Evolutionary conservation across 2,888 invertebrate species (phyloP).

Genomic region (Acleris emargana): DNA sequence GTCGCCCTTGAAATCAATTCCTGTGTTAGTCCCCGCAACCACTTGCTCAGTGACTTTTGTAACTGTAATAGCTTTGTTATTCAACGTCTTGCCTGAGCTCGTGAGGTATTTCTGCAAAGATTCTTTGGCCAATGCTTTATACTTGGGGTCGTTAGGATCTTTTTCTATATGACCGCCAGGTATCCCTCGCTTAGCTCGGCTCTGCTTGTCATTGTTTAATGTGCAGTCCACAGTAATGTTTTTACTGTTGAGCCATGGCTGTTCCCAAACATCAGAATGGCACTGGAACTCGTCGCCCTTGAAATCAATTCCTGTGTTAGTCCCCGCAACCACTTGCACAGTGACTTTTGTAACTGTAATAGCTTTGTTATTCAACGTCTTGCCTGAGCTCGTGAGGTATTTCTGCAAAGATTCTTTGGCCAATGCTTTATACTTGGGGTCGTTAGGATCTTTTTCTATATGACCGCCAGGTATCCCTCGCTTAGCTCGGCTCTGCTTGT

Average conservation of each 20-base stretch:
- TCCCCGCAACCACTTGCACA: conserved; percentile 48
- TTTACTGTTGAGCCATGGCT: conserved; percentile 39
- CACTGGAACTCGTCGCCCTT: conserved; percentile 14
- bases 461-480: conserved; percentile 18
- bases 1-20: conserved; percentile 45
- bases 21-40: conserved; percentile 68
- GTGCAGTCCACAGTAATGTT: conserved; percentile 4
- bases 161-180: conserved; percentile 35
- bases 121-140: conserved; percentile 15
- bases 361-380: conserved; percentile 31
- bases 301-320: conserved; percentile 44
- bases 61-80: conserved; percentile 50
- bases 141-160: conserved; percentile 45
- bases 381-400: conserved; percentile 41
- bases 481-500: conserved; percentile 3
- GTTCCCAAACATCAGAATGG: conserved; percentile 43
- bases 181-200: conserved; percentile 35
- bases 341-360: conserved; percentile 41
- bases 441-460: conserved; percentile 41
- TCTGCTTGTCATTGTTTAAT: conserved; percentile 28
- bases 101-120: conserved; percentile 48
- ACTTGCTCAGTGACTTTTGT: conserved; percentile 63
- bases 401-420: conserved; percentile 48
- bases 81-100: conserved; percentile 36
- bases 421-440: conserved; percentile 43